Conservation (phyloP, 2,888 invertebrate genomes). For the Acleris holmiana region DNA sequence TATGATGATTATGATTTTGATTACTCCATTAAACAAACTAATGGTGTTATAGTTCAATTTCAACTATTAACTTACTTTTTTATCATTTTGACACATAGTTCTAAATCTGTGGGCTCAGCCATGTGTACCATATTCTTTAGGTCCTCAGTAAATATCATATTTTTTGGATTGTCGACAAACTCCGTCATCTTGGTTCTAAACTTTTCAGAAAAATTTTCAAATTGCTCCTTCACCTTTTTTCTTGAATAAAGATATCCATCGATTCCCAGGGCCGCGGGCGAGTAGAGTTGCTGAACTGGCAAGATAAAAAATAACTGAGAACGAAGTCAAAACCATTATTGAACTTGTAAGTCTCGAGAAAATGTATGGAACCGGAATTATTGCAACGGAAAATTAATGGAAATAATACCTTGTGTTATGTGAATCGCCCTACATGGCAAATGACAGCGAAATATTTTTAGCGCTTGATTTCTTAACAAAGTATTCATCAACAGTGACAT, state of each 20-base stretch:
- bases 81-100: conserved; percentile 87
- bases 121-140: conserved; percentile 92
- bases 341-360: too few species aligned
- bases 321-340: neutral
- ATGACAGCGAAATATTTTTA: conserved; percentile 49
- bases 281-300: conserved; percentile 78
- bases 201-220: conserved; percentile 85
- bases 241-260: conserved; percentile 83
- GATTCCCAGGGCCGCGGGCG: conserved; percentile 85
- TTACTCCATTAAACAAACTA: too few species aligned
- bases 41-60: too few species aligned
- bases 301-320: conserved; percentile 41
- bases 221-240: conserved; percentile 83
- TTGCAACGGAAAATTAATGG: neutral
- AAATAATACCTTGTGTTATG: conserved; percentile 42
- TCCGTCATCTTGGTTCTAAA: conserved; percentile 89
- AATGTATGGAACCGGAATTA: too few species aligned
- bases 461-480: conserved; percentile 47
- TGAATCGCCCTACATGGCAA: conserved; percentile 47
- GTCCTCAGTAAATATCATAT: conserved; percentile 93
- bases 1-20: too few species aligned
- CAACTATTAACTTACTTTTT: conserved; percentile 80
- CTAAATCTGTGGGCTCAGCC: conserved; percentile 86
- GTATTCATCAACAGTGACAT: conserved; percentile 61
- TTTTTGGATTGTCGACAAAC: conserved; percentile 82